Conservation (phyloP, 2,797 vertebrate genomes). For the Pteropus rufus region DNA sequence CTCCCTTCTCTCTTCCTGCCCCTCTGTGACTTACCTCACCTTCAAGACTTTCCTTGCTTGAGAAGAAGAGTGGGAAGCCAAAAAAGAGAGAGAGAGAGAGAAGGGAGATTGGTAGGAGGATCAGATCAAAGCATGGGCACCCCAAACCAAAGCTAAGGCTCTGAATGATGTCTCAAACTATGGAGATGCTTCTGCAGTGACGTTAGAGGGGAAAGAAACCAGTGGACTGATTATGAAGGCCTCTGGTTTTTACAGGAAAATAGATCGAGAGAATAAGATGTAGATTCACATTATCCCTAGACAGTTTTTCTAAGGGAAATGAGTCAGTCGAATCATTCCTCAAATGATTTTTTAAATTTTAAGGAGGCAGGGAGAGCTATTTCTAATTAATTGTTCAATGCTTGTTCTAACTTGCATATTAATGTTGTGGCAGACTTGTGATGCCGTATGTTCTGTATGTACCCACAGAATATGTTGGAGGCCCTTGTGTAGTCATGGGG, state of each 20-base stretch:
- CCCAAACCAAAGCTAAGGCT: neutral
- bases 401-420: neutral
- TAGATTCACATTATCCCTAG: neutral
- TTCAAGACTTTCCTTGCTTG: neutral
- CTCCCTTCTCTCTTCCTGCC: neutral
- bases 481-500: neutral
- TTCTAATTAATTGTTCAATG: neutral
- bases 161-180: neutral
- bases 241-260: neutral
- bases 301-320: constrained; percentile 29
- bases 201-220: neutral
- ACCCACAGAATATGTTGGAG: neutral
- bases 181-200: neutral
- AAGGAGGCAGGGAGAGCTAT: neutral
- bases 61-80: neutral
- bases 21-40: neutral
- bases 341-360: constrained; percentile 25
- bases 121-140: neutral
- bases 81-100: neutral
- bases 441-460: neutral
- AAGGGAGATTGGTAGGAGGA: neutral
- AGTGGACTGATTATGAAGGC: neutral
- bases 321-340: neutral
- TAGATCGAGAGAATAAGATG: neutral
- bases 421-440: neutral